Percentiles rank a stretch among this genome's conserved stretches.
These are phyloP conservation scores for Cyrtonyx montezumae DNA, from an alignment of 2,113 vertebrate genomes.

Conservation along the genomic window DNA sequence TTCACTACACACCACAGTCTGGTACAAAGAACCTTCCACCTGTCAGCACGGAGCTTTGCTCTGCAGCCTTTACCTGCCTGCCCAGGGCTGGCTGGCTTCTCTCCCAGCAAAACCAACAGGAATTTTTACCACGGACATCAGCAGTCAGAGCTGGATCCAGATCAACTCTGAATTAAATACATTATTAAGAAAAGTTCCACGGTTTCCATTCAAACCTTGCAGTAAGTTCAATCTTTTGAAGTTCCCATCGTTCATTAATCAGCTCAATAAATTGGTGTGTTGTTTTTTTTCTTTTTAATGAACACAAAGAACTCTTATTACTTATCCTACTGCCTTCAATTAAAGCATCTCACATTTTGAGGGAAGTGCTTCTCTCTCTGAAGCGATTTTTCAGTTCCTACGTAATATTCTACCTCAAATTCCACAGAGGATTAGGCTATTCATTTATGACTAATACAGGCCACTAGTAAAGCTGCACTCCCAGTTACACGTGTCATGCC, in stretches of 20 bases:
- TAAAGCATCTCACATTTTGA: neutral
- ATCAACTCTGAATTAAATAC: neutral
- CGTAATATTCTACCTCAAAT: neutral
- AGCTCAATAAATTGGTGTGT: neutral
- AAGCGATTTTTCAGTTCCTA: neutral
- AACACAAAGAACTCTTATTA: neutral
- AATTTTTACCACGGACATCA: neutral
- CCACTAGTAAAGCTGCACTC: neutral
- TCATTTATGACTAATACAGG: neutral
- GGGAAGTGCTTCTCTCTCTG: neutral
- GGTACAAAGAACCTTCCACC: neutral
- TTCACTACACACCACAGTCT: neutral
- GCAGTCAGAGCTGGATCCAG: neutral
- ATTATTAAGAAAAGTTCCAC: neutral
- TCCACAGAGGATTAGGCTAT: neutral
- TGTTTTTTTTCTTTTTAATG: neutral
- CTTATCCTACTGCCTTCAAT: neutral
- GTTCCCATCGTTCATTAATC: neutral
- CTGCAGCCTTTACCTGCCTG: neutral
- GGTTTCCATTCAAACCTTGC: neutral
- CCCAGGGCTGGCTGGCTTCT: neutral
- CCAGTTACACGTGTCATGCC: rapidly evolving
- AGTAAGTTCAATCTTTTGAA: neutral
- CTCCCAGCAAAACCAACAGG: neutral
- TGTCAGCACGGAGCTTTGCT: rapidly evolving